Percentiles rank a stretch among this genome's conserved stretches.
phyloP scores from a whole-genome alignment of 2,113 vertebrate genomes.

The Nesogale talazaci region DNA sequence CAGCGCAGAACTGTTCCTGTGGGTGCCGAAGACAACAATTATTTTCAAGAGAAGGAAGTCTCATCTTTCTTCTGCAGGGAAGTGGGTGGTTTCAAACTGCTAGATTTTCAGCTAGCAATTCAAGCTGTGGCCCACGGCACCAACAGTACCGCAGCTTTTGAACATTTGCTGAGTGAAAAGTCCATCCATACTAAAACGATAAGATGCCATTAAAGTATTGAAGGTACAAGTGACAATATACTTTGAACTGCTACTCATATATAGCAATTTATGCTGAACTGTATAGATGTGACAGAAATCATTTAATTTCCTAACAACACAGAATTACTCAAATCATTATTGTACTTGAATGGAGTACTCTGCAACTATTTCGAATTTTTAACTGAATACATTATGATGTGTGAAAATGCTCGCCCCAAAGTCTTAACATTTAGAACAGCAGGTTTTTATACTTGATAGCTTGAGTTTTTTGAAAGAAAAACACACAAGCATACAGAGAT shows the following conservation, averaged over 20 bases:
- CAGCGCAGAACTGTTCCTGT: too few relatives aligned
- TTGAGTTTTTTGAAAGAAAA: background rate
- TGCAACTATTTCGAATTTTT: background rate
- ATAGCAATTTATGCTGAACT: background rate
- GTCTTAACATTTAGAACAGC: background rate
- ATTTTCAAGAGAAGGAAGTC: too few relatives aligned
- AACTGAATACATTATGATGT: background rate
- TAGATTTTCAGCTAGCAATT: too few relatives aligned
- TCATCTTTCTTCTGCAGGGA: too few relatives aligned
- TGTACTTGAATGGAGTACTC: background rate
- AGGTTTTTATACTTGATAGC: background rate
- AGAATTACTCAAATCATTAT: background rate
- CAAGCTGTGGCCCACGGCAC: too few relatives aligned
- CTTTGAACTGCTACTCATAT: background rate
- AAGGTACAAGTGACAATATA: background rate
- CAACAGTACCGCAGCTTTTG: too few relatives aligned
- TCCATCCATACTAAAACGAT: background rate
- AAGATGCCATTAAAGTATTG: background rate
- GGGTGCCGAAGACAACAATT: too few relatives aligned
- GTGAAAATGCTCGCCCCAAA: background rate
- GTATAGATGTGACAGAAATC: background rate
- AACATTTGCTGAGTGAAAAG: background rate
- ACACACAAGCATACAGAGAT: background rate
- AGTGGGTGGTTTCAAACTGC: too few relatives aligned
- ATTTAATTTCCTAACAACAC: background rate